Base-by-base conservation (phyloP, 2,113 vertebrate genomes). In the Lagenorhynchus albirostris region DNA sequence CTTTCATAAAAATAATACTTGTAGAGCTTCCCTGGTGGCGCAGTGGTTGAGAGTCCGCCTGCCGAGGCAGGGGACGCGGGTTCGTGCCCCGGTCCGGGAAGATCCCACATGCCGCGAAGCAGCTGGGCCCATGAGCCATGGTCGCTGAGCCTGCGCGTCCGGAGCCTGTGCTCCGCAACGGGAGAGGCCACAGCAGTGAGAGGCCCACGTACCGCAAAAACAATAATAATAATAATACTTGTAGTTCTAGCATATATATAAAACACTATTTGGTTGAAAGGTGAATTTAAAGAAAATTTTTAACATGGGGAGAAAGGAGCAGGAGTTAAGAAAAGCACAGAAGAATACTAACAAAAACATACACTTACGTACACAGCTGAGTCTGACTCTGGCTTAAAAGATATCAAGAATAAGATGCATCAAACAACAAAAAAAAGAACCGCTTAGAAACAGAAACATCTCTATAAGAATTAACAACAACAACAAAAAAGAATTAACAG, bases 381-480 rank as follows among this genome's bases (percentile, higher is more conserved):
- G 63, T 77, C 71, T 41, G 18, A 73, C 17, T 74, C 31, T 67
- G 73, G 55, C 38, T 60, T 91, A 88, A 89, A 50, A 86, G 15
- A 91, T 25, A 53, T 25, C 38, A 71, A 10, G 63, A 92, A 38
- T 81, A 73, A 84, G 25, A 65, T 21, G 41, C 58, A 90, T 15
- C 73, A 91, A 92, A 73, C 92, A 83, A 58, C 62, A 90, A 67
- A 89, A 89, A 47, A 79, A 86, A 74, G 25, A 84, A 50, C 1
- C 67, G 67, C 63, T 87, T 83, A 71, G 41, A 29, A 95, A 87
- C 3, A 87, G 44, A 84, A 95, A 83, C 9, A 92, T 86, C 90
- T 60, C 33, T 58, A 87, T 63, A 80, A 81, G 63, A 97, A 96
- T 80, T 87, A 92, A 90, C 55, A 63, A 74, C 73, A 50, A 50